Evolutionary conservation across 2,113 vertebrate species (phyloP), one percentile per base, ranked within the genome.

Genomic region (Glareola pratincola): DNA sequence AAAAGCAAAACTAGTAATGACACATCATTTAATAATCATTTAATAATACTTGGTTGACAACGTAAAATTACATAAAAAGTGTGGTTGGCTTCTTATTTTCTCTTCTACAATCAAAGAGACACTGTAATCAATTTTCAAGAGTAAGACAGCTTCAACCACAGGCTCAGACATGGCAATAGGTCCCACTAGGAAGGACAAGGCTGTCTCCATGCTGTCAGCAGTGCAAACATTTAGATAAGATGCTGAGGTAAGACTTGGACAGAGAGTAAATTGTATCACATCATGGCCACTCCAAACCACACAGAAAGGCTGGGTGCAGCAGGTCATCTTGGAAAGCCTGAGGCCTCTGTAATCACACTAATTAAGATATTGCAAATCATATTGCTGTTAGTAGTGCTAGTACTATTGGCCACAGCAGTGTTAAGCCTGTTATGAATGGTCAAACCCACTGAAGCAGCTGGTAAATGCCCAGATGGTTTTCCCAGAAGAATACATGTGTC

Each of bases 41-140:
- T 85, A 95, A 92, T 90, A 96, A 90, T 78, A 92, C 96, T 53
- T 23, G n/a, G 39, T 62, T 36, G 74, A 95, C 96, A 95, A 94
- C 62, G 36, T 27, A 90, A 95, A 78, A 86, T 80, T 5, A 30
- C 48, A 30, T 71, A 7, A 79, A 71, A 69, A 43, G 18, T 9
- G 36, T 22, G 7, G 43, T 66, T 82, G 56, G 80, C 92, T 93
- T 83, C 23, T 10, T 67, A 36, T 96, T 94, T 94, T 91, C 75
- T 76, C 19, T 84, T 95, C 51, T 19, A 10, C 37, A 96, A 12
- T 24, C 54, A 79, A 90, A 92, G 75, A 78, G 14, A 16, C 37
- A 37, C 22, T 67, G 34, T 27, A 68, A 29, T 41, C 39, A 63
- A 16, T 51, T 51, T 56, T 75, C n/a, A 68, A 50, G 56, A 43